Evolutionary conservation across 2,113 vertebrate species (phyloP).

Genomic region (Caranx melampygus): DNA sequence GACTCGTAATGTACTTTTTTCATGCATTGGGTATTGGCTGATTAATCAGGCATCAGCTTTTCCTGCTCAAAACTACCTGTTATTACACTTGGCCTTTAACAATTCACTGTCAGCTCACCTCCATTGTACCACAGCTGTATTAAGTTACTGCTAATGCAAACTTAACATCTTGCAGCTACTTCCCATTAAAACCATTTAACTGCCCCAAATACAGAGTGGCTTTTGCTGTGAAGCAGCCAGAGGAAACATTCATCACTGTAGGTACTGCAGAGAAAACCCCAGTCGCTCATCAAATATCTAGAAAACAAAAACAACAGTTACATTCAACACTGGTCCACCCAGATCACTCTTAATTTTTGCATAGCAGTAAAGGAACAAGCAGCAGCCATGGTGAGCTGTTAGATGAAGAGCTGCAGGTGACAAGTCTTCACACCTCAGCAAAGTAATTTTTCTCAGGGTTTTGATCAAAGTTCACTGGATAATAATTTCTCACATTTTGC

Average conservation of each 20-base stretch:
- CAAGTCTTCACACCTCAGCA: no score
- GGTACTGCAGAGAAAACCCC: not conserved
- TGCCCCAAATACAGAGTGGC: not conserved
- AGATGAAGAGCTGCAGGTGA: not conserved
- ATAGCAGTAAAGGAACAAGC: not conserved
- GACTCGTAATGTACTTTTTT: no score
- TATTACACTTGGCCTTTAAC: no score
- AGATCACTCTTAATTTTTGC: not conserved
- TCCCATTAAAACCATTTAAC: not conserved
- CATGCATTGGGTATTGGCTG: no score
- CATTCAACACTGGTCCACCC: not conserved
- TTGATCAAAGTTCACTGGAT: no score
- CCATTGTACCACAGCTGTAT: not conserved
- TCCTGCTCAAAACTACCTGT: no score
- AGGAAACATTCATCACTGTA: not conserved
- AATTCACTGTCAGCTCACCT: not conserved
- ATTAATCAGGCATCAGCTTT: no score
- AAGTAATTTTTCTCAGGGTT: no score
- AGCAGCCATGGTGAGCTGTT: not conserved
- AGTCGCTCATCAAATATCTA: not conserved
- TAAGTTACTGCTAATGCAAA: not conserved
- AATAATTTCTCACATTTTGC: no score
- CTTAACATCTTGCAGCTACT: not conserved
- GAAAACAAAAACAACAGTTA: not conserved
- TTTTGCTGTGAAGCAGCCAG: not conserved